Percentiles rank a stretch among this genome's conserved stretches.
Conservation (phyloP, 2,113 vertebrate genomes). For the Mirounga angustirostris region DNA sequence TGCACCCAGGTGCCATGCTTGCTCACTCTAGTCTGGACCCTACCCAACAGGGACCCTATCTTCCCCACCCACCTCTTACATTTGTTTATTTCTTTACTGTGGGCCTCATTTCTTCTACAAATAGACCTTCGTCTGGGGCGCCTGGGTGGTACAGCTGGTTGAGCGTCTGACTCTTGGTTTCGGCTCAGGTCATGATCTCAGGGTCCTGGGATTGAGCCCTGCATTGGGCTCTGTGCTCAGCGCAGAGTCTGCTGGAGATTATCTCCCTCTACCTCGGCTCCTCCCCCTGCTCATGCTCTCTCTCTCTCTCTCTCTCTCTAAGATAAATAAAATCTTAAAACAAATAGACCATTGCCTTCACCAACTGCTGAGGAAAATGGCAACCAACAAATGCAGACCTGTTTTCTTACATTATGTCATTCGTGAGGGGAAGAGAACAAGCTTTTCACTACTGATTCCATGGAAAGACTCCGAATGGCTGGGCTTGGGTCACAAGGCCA, state of each 20-base stretch:
- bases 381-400: not conserved
- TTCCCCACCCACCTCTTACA: not conserved
- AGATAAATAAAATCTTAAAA: not conserved
- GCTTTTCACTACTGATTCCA: too few species aligned
- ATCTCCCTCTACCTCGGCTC: not conserved
- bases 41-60: not conserved
- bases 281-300: not conserved
- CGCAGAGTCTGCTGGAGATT: not conserved
- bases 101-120: not conserved
- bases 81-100: not conserved
- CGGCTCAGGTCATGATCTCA: not conserved
- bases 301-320: not conserved
- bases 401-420: accelerated
- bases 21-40: accelerated
- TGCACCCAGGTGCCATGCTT: too few species aligned
- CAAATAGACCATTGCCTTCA: not conserved
- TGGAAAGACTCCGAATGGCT: too few species aligned
- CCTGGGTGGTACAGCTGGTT: not conserved
- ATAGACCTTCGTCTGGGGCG: not conserved
- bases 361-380: accelerated
- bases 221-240: not conserved
- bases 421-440: too few species aligned
- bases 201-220: not conserved
- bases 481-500: accelerated
- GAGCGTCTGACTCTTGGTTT: not conserved